Conservation (phyloP, 2,888 invertebrate species). For the Philopedon plagiatum region DNA sequence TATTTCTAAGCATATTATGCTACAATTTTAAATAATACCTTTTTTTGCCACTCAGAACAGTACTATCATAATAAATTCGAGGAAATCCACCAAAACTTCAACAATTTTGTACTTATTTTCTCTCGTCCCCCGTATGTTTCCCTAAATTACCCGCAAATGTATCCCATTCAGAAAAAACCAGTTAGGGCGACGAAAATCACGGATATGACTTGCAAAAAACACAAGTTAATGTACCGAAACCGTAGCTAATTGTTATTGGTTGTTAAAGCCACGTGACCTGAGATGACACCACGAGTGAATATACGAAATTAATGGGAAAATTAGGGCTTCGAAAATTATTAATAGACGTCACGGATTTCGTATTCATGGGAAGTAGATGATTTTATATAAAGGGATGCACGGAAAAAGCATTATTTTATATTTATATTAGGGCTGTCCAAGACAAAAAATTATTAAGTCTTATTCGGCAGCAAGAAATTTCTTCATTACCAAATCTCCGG, state of each 20-base stretch:
- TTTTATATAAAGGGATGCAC: background rate
- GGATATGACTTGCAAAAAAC: constrained; percentile 62
- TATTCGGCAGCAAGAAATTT: too few relatives aligned
- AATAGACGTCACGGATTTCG: constrained; percentile 21
- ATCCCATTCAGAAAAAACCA: constrained; percentile 26
- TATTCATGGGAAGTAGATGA: constrained; percentile 38
- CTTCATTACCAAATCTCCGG: background rate
- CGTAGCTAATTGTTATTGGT: constrained; percentile 69
- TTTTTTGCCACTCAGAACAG: too few relatives aligned
- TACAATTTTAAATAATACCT: too few relatives aligned
- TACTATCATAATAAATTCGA: too few relatives aligned
- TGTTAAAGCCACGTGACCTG: constrained; percentile 67
- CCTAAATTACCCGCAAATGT: constrained; percentile 19
- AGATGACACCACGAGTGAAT: constrained; percentile 59
- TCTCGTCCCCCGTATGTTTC: constrained; percentile 9
- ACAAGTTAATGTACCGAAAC: constrained; percentile 67
- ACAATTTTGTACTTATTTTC: too few relatives aligned
- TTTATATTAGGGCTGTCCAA: too few relatives aligned
- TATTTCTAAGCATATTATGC: too few relatives aligned
- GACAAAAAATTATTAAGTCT: too few relatives aligned
- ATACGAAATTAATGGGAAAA: constrained; percentile 60
- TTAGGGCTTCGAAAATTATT: constrained; percentile 26
- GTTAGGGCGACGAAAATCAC: constrained; percentile 47
- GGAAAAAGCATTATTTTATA: too few relatives aligned
- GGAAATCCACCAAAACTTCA: too few relatives aligned